Evolutionary conservation across 23 tunicate genomes (phyloP).

Genomic region (Ascidia mentula): DNA sequence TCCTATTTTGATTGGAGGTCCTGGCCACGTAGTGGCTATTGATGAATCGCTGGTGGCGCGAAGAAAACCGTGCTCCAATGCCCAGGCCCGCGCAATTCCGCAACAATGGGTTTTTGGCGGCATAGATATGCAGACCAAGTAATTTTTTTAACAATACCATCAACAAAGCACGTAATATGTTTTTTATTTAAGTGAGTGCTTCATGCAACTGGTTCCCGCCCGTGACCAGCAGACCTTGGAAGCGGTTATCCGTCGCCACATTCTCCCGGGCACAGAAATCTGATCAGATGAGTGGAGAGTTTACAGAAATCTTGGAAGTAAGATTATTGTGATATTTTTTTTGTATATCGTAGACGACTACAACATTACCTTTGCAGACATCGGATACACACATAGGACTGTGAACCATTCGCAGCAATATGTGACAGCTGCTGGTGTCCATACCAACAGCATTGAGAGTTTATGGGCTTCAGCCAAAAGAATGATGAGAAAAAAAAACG

Average conservation of each 20-base stretch:
- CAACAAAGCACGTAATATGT: background rate
- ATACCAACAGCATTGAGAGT: background rate
- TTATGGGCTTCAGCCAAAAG: background rate
- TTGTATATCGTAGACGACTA: background rate
- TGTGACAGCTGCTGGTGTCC: background rate
- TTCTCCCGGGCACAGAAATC: background rate
- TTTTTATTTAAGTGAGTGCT: background rate
- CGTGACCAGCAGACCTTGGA: background rate
- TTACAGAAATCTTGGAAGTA: background rate
- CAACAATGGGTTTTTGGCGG: conserved; percentile 26
- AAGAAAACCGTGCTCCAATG: conserved; percentile 8
- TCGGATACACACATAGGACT: background rate
- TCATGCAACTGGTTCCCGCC: background rate
- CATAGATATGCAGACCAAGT: background rate
- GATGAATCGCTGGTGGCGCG: conserved; percentile 15
- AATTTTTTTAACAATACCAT: background rate
- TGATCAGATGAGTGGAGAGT: background rate
- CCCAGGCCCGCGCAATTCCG: background rate
- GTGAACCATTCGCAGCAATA: background rate
- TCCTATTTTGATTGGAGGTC: background rate
- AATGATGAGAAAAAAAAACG: background rate
- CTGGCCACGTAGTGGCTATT: conserved; percentile 6
- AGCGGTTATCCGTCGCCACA: background rate
- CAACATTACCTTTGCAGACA: background rate
- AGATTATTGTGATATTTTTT: too few relatives aligned